Base-by-base conservation (phyloP, 2,888 invertebrate genomes). In the Troides oblongomaculatus region DNA sequence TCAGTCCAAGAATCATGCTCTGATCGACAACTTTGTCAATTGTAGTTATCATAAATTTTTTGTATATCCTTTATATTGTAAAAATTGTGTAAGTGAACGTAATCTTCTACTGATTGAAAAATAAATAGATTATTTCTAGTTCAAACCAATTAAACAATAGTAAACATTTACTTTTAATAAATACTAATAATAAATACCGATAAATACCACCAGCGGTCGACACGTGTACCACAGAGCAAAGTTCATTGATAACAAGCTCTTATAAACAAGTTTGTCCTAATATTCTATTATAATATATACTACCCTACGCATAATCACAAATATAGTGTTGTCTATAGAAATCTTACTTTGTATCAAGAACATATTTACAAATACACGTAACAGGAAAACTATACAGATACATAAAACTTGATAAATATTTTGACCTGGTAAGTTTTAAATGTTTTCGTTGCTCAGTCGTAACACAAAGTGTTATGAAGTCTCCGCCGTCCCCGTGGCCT, bases 231-330 rank as follows among this genome's bases (percentile, higher is more conserved):
- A 59, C 39, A 63, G 66, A 39, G 58, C 72, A 74, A 73, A 73
- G 73, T 71, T 73, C 70, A 67, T 46, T 18, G 67, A 71, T 72
- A 72, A 71, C 50, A 43, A 39, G 1, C 30, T 10, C n/a, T 59
- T 36, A 46, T 60, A 59, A 63, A 63, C 62, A 63, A 2, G 43
- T 58, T 53, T 7, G 43, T 23, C n/a, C 50, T 59, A 66, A 53
- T n/a, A 57, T 58, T 25, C 14, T 10, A 57, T 58, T 18, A 43
- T n/a, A n/a, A n/a, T n/a, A n/a, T 57, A 66, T 12, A 46, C 18
- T 23, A 21, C 10, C 14, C 56, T 21, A 36, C 18, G 18, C 43
- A 30, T 59, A 39, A 64, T 30, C 58, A 58, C 23, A 39, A 17
- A n/a, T 21, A n/a, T 23, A 10, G 23, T 58, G 23, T 58, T 53